Evolutionary conservation across 2,113 vertebrate genomes (phyloP), one percentile per base, ranked within the genome.

Genomic region (Peromyscus leucopus): DNA sequence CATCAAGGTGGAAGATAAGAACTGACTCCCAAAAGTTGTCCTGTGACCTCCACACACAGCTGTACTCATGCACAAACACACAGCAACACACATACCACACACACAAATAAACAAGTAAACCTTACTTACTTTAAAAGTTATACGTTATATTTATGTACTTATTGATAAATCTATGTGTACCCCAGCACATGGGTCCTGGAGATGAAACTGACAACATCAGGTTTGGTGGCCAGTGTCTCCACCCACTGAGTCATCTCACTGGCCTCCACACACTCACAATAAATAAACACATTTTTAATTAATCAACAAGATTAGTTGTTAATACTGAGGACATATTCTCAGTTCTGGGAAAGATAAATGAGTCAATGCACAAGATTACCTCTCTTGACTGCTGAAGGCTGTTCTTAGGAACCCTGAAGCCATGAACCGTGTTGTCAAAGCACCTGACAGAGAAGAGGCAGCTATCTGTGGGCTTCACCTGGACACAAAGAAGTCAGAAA

Each of bases 361-460:
- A 92, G 80, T 48, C 19, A 2, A 48, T 69, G 15, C 39, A 71
- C 31, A 93, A 28, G 31, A 98, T 96, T 98, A 99, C 99, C 98
- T 99, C 99, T 98, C 99, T 99, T 39, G 98, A 98, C 71, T 98
- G 99, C 63, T 99, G 99, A 5, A 99, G 98, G 94, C 93, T 98
- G 80, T 99, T 99, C 42, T 99, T 99, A 22, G 99, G 99, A 33
- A 99, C 99, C 98, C 99, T 99, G 98, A 99, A 99, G 97, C 99
- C 98, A 98, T 99, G 99, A 98, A 99, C 94, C 33, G 99, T 99
- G 97, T 99, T 99, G 98, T 99, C 99, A 93, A 99, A 99, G 97
- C 99, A 99, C 96, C 99, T 99, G 95, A 99, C 97, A 39, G 99
- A 99, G 96, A 99, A 99, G 95, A 99, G 99, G 97, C 98, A 98